Conservation (phyloP, 2,888 invertebrate species). For the Actias luna region DNA sequence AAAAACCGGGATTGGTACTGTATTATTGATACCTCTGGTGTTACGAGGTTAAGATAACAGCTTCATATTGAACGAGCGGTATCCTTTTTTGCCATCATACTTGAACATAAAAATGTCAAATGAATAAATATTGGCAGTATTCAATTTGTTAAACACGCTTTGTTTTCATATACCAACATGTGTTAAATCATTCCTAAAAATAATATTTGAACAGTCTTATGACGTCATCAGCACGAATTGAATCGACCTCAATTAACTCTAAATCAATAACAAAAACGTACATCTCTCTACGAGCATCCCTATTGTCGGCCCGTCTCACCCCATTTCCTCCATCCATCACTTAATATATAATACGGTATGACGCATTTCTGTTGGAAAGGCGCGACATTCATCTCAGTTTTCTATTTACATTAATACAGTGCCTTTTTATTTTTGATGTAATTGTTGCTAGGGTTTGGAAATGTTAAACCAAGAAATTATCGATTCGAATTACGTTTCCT, state of each 20-base stretch:
- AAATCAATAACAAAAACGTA: slow-evolving; percentile 45
- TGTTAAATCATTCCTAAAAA: not conserved
- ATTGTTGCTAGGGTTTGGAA: slow-evolving; percentile 8
- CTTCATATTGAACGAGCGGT: too few relatives aligned
- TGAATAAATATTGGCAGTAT: not conserved
- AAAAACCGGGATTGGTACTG: too few relatives aligned
- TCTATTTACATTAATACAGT: slow-evolving; percentile 11
- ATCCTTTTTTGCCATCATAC: too few relatives aligned
- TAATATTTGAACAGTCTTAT: not conserved
- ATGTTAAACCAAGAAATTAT: not conserved
- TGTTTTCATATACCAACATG: not conserved
- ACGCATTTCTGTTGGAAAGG: slow-evolving; percentile 4
- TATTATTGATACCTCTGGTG: too few relatives aligned
- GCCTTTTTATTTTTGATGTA: slow-evolving; percentile 9
- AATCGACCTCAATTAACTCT: slow-evolving; percentile 43
- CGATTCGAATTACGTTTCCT: not conserved
- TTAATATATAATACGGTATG: slow-evolving; percentile 7
- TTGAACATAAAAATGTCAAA: too few relatives aligned
- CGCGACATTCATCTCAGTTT: slow-evolving; percentile 12
- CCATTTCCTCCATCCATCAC: slow-evolving; percentile 19
- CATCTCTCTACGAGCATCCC: slow-evolving; percentile 31
- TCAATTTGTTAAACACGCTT: not conserved
- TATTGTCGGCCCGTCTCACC: slow-evolving; percentile 21
- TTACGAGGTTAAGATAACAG: too few relatives aligned
- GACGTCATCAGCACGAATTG: slow-evolving; percentile 21